Conservation (phyloP, 2,888 invertebrate species). For the Standfussiana lucernea region DNA sequence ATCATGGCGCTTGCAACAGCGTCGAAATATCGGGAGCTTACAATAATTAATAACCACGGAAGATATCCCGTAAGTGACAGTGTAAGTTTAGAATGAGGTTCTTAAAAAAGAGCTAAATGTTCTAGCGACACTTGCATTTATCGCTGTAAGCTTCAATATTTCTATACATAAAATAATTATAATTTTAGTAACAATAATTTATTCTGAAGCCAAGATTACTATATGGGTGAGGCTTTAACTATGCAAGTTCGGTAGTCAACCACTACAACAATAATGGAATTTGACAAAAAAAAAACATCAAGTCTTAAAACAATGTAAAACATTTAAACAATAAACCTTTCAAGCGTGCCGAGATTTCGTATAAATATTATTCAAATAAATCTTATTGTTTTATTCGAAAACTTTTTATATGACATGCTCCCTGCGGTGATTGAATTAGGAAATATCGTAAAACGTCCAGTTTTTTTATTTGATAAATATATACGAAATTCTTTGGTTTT, state of each 20-base stretch:
- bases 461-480: constrained; percentile 71
- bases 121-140: background rate
- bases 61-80: too few species aligned
- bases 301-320: background rate
- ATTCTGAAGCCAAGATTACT: background rate
- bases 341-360: background rate
- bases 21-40: too few species aligned
- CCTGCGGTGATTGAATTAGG: constrained; percentile 78
- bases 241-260: background rate
- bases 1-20: too few species aligned
- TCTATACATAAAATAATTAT: background rate
- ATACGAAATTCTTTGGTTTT: constrained; percentile 76
- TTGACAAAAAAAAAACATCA: background rate
- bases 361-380: constrained; percentile 54
- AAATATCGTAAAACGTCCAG: constrained; percentile 71
- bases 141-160: background rate
- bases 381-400: constrained; percentile 75
- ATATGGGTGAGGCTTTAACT: background rate
- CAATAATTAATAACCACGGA: too few species aligned
- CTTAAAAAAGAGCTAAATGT: background rate
- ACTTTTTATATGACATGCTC: constrained; percentile 76
- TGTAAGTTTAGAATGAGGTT: background rate
- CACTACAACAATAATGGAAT: background rate
- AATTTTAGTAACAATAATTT: background rate
- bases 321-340: constrained; percentile 11